These are phyloP conservation scores for Ericerus pela DNA, from an alignment of 1,140 invertebrate species.

Conservation along the genomic window DNA sequence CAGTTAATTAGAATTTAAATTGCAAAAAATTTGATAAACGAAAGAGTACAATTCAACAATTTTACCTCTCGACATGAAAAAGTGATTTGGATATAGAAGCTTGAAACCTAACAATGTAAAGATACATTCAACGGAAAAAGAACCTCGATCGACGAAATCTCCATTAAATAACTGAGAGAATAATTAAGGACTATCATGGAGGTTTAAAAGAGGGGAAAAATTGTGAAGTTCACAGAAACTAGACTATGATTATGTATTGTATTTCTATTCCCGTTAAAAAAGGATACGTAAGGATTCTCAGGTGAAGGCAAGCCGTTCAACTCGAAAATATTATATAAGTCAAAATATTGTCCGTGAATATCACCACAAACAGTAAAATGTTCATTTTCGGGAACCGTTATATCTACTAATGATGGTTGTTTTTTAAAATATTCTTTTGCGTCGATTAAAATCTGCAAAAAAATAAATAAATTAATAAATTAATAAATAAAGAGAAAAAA, in stretches of 20 bases:
- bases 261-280: slow-evolving; percentile 24
- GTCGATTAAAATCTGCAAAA: slow-evolving; percentile 74
- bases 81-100: slow-evolving; percentile 89
- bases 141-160: slow-evolving; percentile 98
- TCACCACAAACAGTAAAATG: slow-evolving; percentile 99
- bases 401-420: slow-evolving; percentile 78
- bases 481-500: too few species aligned
- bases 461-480: slow-evolving; percentile 7
- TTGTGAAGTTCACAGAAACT: too few species aligned
- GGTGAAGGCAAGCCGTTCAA: slow-evolving; percentile 90
- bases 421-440: slow-evolving; percentile 70
- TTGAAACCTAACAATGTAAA: slow-evolving; percentile 96
- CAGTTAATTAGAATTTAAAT: not conserved
- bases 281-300: slow-evolving; percentile 84
- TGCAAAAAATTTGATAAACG: not conserved
- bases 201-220: too few species aligned
- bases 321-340: slow-evolving; percentile 95
- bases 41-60: slow-evolving; percentile 5
- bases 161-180: slow-evolving; percentile 90
- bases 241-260: too few species aligned
- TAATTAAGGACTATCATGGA: too few species aligned
- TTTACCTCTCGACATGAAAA: slow-evolving; percentile 73
- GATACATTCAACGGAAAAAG: slow-evolving; percentile 98
- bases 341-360: slow-evolving; percentile 98
- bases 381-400: slow-evolving; percentile 64